These are phyloP conservation scores for mouse (Mus musculus) DNA, from an alignment of 2,113 vertebrate species.

Conservation along the genomic window DNA sequence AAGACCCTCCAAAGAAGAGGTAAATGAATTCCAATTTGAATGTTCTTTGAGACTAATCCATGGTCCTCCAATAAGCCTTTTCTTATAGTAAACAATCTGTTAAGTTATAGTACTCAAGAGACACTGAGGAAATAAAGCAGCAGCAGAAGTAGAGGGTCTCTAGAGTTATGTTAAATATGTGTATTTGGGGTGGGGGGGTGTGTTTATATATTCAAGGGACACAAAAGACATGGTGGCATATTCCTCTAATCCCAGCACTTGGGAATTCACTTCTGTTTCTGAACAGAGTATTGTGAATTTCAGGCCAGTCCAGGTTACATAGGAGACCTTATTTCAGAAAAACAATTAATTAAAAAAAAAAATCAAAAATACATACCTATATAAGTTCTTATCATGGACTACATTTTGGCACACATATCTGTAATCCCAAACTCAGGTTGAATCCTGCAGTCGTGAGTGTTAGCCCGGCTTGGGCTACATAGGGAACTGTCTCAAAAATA, in stretches of 20 bases:
- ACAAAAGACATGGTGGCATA: neutral
- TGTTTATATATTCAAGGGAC: neutral
- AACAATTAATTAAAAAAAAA: neutral
- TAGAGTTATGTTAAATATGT: slow-evolving; percentile 1
- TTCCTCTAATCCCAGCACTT: neutral
- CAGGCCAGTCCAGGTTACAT: neutral
- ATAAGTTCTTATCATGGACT: neutral
- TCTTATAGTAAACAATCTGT: neutral
- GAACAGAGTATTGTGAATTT: neutral
- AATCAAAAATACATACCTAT: neutral
- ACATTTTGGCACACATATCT: neutral
- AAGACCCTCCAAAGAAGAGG: slow-evolving; percentile 82
- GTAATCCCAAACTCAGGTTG: neutral
- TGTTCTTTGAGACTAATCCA: neutral
- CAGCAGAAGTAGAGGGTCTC: neutral
- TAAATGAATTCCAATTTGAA: slow-evolving; percentile 78
- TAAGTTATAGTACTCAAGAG: neutral
- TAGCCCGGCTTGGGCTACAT: neutral
- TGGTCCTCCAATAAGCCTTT: slow-evolving; percentile 37
- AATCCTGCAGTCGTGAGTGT: neutral
- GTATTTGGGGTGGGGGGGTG: neutral
- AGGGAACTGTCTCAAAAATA: neutral
- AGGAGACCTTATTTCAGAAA: neutral
- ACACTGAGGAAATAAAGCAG: neutral
- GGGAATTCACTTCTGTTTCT: neutral